A percentile compares a stretch with the other conserved stretches of the same genome.
Evolutionary conservation across 2,797 vertebrate species (phyloP).

Genomic region (Percopsis omiscomaycus): DNA sequence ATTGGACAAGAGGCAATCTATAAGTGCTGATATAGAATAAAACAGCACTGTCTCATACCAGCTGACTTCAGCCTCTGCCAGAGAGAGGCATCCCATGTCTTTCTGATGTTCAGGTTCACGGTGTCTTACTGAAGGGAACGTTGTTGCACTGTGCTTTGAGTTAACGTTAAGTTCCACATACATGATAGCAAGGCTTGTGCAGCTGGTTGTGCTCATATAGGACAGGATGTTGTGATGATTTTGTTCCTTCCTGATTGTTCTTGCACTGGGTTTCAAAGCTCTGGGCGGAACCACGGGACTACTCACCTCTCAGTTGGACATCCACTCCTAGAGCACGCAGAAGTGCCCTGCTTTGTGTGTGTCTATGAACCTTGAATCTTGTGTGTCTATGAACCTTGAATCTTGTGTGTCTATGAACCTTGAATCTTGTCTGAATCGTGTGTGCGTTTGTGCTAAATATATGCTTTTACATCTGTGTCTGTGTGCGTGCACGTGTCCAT

Average conservation of each 20-base stretch:
- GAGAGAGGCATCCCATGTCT: background rate
- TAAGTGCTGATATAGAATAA: too few species aligned
- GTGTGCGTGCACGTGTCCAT: background rate
- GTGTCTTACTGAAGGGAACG: background rate
- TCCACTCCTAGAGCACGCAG: background rate
- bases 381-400: too few species aligned
- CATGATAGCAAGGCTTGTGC: slow-evolving; percentile 5
- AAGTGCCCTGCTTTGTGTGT: too few species aligned
- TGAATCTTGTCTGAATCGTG: background rate
- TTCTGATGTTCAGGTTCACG: background rate
- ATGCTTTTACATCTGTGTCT: background rate
- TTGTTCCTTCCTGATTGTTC: slow-evolving; percentile 8
- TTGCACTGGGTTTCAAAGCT: slow-evolving; percentile 5
- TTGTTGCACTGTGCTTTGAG: background rate
- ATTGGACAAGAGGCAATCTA: too few species aligned
- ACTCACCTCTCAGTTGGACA: background rate
- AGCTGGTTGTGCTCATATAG: slow-evolving; percentile 10
- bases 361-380: too few species aligned
- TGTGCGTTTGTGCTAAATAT: background rate
- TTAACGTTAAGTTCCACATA: background rate
- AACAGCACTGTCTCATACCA: too few species aligned
- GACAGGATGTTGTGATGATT: slow-evolving; percentile 20
- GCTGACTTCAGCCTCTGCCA: too few species aligned
- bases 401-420: too few species aligned
- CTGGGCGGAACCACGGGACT: background rate